Evolutionary conservation across 1,140 invertebrate genomes (phyloP).

Genomic region (Cydia splendana): DNA sequence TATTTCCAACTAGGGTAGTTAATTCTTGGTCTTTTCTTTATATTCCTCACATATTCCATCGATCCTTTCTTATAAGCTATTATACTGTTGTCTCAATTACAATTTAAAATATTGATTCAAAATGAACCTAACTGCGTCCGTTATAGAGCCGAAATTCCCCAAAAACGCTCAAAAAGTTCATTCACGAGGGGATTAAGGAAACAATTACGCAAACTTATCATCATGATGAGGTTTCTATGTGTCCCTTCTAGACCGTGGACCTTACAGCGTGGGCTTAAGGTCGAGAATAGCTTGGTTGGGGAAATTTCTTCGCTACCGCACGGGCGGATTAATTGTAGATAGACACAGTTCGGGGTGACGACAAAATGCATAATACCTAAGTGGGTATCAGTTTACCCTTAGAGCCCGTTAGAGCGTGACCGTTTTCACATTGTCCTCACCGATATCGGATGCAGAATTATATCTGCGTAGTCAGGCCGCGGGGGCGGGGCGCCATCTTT

Average conservation of each 20-base stretch:
- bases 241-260: background rate
- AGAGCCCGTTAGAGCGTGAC: too few relatives aligned
- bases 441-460: too few relatives aligned
- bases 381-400: too few relatives aligned
- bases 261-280: background rate
- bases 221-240: background rate
- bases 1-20: too few relatives aligned
- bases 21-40: too few relatives aligned
- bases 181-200: background rate
- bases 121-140: background rate
- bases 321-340: background rate
- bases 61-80: too few relatives aligned
- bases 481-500: too few relatives aligned
- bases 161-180: background rate
- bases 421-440: too few relatives aligned
- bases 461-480: too few relatives aligned
- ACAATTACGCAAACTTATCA: background rate
- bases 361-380: too few relatives aligned
- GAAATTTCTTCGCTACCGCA: background rate
- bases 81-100: background rate
- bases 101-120: background rate
- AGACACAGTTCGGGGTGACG: background rate
- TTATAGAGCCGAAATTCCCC: background rate
- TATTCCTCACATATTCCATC: too few relatives aligned
- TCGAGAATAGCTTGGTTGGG: background rate